A percentile compares a stretch with the other conserved stretches of the same genome.
Evolutionary conservation across 2,888 invertebrate genomes (phyloP).

Genomic region (Macroteleia sp.): DNA sequence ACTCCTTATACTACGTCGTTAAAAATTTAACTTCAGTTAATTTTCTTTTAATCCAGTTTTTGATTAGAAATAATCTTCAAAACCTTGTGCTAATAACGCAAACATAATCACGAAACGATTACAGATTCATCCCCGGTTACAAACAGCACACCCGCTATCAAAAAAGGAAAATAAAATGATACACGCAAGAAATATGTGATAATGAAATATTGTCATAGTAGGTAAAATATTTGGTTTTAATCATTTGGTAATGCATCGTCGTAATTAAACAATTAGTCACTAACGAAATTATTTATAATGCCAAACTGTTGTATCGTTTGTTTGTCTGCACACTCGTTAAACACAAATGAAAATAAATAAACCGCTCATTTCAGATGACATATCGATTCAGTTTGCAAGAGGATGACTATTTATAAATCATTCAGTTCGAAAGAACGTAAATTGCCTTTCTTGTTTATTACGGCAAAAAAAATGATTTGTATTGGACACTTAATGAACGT

Average conservation of each 20-base stretch:
- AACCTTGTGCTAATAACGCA: constrained; percentile 57
- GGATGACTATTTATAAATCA: no score
- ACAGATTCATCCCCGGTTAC: constrained; percentile 17
- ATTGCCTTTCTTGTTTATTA: background rate
- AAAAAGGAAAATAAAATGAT: background rate
- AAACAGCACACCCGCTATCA: background rate
- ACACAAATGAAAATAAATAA: background rate
- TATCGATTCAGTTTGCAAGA: background rate
- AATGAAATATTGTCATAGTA: background rate
- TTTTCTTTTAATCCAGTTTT: no score
- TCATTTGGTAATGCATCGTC: background rate
- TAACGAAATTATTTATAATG: no score
- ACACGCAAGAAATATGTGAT: background rate
- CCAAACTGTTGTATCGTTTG: no score
- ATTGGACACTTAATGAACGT: background rate
- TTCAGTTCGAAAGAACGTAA: background rate
- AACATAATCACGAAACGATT: constrained; percentile 15
- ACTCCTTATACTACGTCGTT: no score
- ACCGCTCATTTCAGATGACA: background rate
- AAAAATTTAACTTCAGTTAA: no score
- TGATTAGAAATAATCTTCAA: constrained; percentile 52
- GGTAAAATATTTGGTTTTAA: background rate
- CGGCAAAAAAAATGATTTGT: constrained; percentile 9
- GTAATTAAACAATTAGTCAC: no score
- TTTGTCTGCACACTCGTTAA: no score